A percentile compares a stretch with the other conserved stretches of the same genome.
These are phyloP conservation scores for Sarcophaga subvicina DNA, from an alignment of 2,888 invertebrate genomes.

Conservation along the genomic window DNA sequence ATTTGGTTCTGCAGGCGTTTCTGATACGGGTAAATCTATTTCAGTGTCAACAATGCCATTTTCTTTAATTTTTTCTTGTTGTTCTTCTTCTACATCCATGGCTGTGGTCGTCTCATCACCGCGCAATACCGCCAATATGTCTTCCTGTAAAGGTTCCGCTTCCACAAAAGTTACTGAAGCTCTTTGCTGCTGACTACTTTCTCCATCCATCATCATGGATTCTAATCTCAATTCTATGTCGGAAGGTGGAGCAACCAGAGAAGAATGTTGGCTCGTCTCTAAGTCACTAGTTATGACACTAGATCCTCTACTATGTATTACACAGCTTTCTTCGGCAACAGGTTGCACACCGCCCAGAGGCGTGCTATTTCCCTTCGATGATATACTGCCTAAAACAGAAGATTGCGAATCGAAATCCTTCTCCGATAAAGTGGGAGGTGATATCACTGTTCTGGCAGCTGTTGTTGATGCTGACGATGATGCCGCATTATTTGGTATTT, in stretches of 20 bases:
- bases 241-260: slow-evolving; percentile 81
- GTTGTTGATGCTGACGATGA: slow-evolving; percentile 7
- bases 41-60: slow-evolving; percentile 58
- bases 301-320: slow-evolving; percentile 81
- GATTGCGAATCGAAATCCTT: slow-evolving; percentile 81
- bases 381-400: slow-evolving; percentile 81
- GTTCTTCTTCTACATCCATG: slow-evolving; percentile 49
- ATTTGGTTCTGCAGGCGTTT: slow-evolving; percentile 7
- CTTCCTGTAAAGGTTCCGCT: slow-evolving; percentile 77
- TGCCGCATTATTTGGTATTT: slow-evolving; percentile 58
- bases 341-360: slow-evolving; percentile 77
- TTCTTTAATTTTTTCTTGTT: slow-evolving; percentile 47
- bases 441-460: slow-evolving; percentile 74
- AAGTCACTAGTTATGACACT: slow-evolving; percentile 81
- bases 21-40: background rate
- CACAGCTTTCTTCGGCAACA: slow-evolving; percentile 80
- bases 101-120: slow-evolving; percentile 72
- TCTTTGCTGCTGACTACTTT: slow-evolving; percentile 68
- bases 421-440: slow-evolving; percentile 83
- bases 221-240: slow-evolving; percentile 81
- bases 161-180: slow-evolving; percentile 68
- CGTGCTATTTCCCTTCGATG: slow-evolving; percentile 81
- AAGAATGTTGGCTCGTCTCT: slow-evolving; percentile 81
- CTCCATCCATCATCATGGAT: slow-evolving; percentile 81
- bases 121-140: slow-evolving; percentile 79